phyloP scores from a whole-genome alignment of 2,888 invertebrate species.

The Tipula helvola region DNA sequence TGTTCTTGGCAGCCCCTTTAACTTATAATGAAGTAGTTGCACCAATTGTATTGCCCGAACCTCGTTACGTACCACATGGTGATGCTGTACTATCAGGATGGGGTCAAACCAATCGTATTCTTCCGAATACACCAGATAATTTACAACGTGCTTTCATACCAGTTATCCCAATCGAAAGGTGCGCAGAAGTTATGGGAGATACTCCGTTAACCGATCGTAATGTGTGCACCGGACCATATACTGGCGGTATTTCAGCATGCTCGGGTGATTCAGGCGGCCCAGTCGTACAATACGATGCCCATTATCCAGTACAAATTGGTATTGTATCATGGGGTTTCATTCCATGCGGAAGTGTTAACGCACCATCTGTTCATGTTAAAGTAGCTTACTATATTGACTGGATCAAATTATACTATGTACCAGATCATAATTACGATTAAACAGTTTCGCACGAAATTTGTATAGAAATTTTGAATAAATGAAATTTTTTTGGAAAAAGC shows the following conservation, averaged over 20 bases:
- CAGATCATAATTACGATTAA: background rate
- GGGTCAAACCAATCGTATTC: slow-evolving; percentile 27
- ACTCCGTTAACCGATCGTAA: slow-evolving; percentile 27
- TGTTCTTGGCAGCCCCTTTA: background rate
- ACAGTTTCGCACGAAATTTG: background rate
- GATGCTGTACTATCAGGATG: slow-evolving; percentile 34
- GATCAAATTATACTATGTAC: slow-evolving; percentile 20
- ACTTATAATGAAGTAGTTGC: slow-evolving; percentile 21
- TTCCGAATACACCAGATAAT: slow-evolving; percentile 20
- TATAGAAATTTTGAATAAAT: background rate
- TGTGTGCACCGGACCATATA: slow-evolving; percentile 36
- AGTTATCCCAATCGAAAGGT: slow-evolving; percentile 23
- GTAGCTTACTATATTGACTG: slow-evolving; percentile 34
- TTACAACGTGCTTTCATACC: slow-evolving; percentile 26
- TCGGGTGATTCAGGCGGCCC: slow-evolving; percentile 34
- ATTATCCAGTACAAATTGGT: slow-evolving; percentile 27
- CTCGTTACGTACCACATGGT: slow-evolving; percentile 24
- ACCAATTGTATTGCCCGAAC: slow-evolving; percentile 30
- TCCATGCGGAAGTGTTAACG: slow-evolving; percentile 34
- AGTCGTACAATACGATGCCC: slow-evolving; percentile 21
- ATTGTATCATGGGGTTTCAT: slow-evolving; percentile 40
- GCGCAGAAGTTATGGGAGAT: slow-evolving; percentile 21
- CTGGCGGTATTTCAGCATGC: slow-evolving; percentile 36
- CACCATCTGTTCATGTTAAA: slow-evolving; percentile 37
- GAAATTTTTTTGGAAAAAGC: background rate